These are phyloP conservation scores for Rhipidura dahli DNA, from an alignment of 2,113 vertebrate species.

Conservation along the genomic window DNA sequence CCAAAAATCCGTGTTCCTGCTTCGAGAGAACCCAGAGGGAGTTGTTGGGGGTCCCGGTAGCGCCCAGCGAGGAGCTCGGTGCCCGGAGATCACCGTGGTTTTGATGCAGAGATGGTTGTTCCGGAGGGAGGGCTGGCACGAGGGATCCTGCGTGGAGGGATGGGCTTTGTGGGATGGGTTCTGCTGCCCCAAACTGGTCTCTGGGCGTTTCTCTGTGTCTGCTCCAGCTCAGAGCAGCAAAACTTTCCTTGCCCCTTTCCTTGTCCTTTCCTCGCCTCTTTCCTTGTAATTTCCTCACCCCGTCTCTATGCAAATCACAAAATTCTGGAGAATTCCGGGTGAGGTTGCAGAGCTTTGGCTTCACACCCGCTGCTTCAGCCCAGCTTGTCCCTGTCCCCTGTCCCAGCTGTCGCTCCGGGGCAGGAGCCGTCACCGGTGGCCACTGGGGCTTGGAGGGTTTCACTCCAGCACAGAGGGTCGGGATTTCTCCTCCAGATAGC, in stretches of 20 bases:
- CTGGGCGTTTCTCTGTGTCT: accelerated
- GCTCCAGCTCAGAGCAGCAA: neutral
- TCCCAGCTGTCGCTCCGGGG: neutral
- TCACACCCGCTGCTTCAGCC: neutral
- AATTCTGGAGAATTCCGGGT: accelerated
- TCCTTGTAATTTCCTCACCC: neutral
- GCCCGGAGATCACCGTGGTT: accelerated
- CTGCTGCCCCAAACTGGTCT: accelerated
- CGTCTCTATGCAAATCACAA: neutral
- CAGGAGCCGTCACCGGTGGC: neutral
- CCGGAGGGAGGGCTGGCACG: accelerated
- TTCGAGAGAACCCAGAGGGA: accelerated
- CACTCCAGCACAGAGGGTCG: accelerated
- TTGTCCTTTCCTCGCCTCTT: neutral
- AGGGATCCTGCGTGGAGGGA: accelerated
- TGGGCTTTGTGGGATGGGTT: neutral
- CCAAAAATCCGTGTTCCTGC: neutral
- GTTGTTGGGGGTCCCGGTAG: neutral
- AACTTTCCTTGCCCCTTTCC: neutral
- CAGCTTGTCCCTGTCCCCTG: neutral
- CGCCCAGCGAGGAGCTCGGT: accelerated
- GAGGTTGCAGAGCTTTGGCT: neutral
- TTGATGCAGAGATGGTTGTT: accelerated
- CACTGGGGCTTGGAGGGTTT: neutral
- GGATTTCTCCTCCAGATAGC: neutral